Evolutionary conservation across 2,797 vertebrate species (phyloP), one percentile per base, ranked within the genome.

Genomic region (Melanotaenia parkinsoni): DNA sequence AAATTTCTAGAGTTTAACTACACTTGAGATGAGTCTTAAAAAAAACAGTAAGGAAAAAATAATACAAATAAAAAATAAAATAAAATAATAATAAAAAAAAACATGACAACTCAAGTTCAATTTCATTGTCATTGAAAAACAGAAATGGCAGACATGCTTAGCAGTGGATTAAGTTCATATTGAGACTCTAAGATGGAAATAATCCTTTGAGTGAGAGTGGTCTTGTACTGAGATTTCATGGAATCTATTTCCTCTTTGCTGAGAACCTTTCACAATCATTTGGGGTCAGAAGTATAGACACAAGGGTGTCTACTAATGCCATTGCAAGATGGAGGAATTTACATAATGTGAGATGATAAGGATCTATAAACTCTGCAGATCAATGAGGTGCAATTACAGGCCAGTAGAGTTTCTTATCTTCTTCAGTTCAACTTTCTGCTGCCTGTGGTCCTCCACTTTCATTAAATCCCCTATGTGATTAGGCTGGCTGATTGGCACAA

Each of bases 351-450:
- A 86, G 65, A 87, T 86, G 92, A 93, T 93, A 93, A 91, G 82
- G 76, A 91, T 93, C 90, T 90, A 91, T 91, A 89, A 89, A 88
- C 77, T 81, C 83, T 81, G 77, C 76, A 68, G 89, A 94, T 93
- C 93, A 92, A 94, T 94, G 91, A 87, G 86, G 90, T 90, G 89
- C 92, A 92, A 92, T 94, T 92, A 93, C 91, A 91, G 87, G 84
- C 88, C 85, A 88, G 81, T 88, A 82, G 83, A 92, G 84, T 93
- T 92, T 86, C 91, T 93, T 94, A 93, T 94, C 92, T 89, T 77
- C 67, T 71, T 80, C 75, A 82, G 74, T 92, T 89, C 89, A 92
- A 93, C 92, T 93, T 92, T 92, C 89, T 85, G 81, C 83, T 80
- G 88, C 89, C 85, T 85, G 78, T 89, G 89, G 90, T 92, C 90